Percentiles rank a stretch among this genome's conserved stretches.
phyloP scores from a whole-genome alignment of 1,140 invertebrate species.

The Aphaenogaster rudis region DNA sequence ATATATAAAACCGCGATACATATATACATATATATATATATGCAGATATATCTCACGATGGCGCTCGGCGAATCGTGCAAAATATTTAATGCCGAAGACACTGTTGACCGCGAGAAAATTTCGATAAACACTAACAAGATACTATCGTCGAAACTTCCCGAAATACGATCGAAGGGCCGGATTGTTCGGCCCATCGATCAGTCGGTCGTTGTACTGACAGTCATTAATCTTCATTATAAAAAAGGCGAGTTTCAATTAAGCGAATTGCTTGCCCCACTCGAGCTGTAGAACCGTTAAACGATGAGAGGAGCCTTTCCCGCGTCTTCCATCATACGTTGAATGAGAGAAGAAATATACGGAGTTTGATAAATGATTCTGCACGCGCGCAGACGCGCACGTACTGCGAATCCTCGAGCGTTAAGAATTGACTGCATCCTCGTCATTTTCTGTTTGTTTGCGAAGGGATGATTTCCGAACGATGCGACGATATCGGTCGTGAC shows the following conservation, averaged over 20 bases:
- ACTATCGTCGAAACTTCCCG: neutral
- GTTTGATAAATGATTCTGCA: constrained; percentile 59
- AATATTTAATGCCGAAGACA: constrained; percentile 59
- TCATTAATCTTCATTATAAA: constrained; percentile 73
- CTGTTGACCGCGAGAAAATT: constrained; percentile 7
- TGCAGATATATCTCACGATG: neutral
- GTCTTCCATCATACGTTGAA: constrained; percentile 60
- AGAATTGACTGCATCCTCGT: constrained; percentile 1
- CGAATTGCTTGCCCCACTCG: constrained; percentile 52
- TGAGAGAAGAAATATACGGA: constrained; percentile 28
- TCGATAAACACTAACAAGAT: neutral
- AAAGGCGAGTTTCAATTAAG: constrained; percentile 70
- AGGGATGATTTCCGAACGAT: neutral
- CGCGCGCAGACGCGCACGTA: neutral
- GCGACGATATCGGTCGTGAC: constrained; percentile 10
- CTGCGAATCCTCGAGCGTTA: neutral
- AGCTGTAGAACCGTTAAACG: constrained; percentile 35
- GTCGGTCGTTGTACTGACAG: constrained; percentile 35
- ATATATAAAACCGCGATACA: constrained; percentile 34
- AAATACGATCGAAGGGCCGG: constrained; percentile 23
- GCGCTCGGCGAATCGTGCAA: constrained; percentile 15
- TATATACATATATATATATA: neutral
- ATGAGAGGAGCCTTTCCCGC: constrained; percentile 8
- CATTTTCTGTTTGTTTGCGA: neutral
- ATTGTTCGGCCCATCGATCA: constrained; percentile 56